A percentile compares a stretch with the other conserved stretches of the same genome.
These are phyloP conservation scores for Osmerus mordax DNA, from an alignment of 2,113 vertebrate species.

Conservation along the genomic window DNA sequence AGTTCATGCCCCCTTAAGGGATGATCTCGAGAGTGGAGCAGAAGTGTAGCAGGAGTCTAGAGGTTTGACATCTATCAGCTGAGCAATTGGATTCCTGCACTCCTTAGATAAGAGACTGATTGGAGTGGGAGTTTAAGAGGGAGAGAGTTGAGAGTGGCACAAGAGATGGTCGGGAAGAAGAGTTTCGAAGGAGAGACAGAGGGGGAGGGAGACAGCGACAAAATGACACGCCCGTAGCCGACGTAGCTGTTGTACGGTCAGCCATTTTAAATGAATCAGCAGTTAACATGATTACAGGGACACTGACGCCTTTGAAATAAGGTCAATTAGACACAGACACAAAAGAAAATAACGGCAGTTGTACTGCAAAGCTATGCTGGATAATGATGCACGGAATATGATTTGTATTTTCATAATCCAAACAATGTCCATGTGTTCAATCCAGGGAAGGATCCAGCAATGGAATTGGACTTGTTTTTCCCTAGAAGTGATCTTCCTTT, in stretches of 20 bases:
- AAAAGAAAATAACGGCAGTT: neutral
- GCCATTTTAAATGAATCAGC: slow-evolving; percentile 17
- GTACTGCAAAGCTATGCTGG: neutral
- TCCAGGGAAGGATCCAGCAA: too few relatives aligned
- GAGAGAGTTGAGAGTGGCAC: neutral
- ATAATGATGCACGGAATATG: neutral
- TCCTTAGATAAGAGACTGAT: slow-evolving; percentile 37
- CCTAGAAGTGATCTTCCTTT: too few relatives aligned
- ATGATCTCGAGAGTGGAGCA: slow-evolving; percentile 38
- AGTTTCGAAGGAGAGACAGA: neutral
- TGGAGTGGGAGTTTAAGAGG: slow-evolving; percentile 32
- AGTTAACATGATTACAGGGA: slow-evolving; percentile 24
- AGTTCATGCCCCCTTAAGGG: slow-evolving; percentile 28
- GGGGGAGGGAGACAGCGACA: slow-evolving; percentile 11
- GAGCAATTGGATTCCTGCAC: slow-evolving; percentile 38
- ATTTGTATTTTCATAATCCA: too few relatives aligned
- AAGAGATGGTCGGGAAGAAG: neutral
- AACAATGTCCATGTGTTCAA: too few relatives aligned
- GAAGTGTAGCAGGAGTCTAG: slow-evolving; percentile 23
- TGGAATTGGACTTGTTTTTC: too few relatives aligned
- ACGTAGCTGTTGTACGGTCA: neutral
- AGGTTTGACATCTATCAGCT: slow-evolving; percentile 44
- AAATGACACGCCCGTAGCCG: neutral
- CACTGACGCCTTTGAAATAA: slow-evolving; percentile 8
- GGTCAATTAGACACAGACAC: neutral